These are phyloP conservation scores for Pogonomyrmex californicus DNA, from an alignment of 1,140 invertebrate genomes.

Conservation along the genomic window DNA sequence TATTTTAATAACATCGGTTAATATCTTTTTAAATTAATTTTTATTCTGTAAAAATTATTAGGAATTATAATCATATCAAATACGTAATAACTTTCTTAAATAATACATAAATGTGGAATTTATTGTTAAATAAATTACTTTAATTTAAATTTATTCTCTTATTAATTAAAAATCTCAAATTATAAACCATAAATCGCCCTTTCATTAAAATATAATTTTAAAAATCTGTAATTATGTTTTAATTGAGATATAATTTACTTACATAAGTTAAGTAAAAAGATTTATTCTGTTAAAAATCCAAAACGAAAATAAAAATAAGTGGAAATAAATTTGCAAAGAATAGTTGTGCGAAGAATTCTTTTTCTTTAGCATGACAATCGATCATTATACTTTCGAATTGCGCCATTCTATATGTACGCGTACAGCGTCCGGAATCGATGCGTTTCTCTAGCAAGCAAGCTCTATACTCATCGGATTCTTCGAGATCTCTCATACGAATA, in stretches of 20 bases:
- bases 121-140: background rate
- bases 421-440: constrained; percentile 27
- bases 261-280: background rate
- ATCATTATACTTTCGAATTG: background rate
- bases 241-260: background rate
- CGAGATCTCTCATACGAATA: constrained; percentile 21
- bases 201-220: background rate
- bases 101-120: background rate
- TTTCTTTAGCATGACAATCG: background rate
- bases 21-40: background rate
- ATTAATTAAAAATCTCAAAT: background rate
- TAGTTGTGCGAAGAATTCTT: background rate
- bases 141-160: background rate
- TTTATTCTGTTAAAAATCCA: background rate
- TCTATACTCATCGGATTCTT: constrained; percentile 57
- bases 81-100: background rate
- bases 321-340: background rate
- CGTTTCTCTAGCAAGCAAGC: constrained; percentile 28
- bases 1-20: background rate
- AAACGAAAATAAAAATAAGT: background rate
- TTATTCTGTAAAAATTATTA: background rate
- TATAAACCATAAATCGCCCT: background rate
- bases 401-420: background rate
- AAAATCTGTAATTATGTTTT: background rate
- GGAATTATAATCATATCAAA: background rate